Evolutionary conservation across 2,797 vertebrate genomes (phyloP).

Genomic region (Lacerta viridis): DNA sequence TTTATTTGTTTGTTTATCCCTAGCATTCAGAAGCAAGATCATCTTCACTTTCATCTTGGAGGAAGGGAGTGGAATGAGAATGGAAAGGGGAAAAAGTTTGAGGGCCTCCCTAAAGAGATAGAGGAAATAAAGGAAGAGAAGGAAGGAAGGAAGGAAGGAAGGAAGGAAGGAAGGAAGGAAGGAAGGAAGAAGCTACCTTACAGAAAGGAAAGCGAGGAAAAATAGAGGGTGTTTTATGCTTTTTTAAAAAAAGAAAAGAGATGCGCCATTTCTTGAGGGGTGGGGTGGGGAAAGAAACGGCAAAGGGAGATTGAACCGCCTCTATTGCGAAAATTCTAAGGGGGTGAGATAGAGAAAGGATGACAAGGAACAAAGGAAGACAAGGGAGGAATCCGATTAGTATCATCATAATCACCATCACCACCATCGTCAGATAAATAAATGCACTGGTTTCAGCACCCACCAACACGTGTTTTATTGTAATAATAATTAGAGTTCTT

Average conservation of each 20-base stretch:
- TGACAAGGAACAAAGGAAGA: conserved; percentile 31
- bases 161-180: no score
- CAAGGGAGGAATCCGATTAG: background rate
- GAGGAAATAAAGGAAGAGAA: background rate
- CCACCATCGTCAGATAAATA: no score
- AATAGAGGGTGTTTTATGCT: background rate
- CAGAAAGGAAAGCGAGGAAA: background rate
- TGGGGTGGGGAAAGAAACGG: no score
- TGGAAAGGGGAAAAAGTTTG: no score
- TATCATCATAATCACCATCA: background rate
- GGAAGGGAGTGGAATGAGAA: background rate
- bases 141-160: background rate
- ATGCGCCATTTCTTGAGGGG: background rate
- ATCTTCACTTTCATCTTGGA: no score
- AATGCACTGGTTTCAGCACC: background rate
- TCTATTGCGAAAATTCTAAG: background rate
- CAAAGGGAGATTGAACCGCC: background rate
- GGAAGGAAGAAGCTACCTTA: background rate
- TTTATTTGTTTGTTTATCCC: background rate
- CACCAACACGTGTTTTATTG: background rate
- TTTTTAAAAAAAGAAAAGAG: background rate
- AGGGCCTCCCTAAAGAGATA: background rate
- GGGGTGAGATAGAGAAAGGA: background rate
- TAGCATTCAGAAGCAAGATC: no score
- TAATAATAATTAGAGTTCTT: background rate